Conservation (phyloP, 2,113 vertebrate species). For the Tylochromis polylepis region DNA sequence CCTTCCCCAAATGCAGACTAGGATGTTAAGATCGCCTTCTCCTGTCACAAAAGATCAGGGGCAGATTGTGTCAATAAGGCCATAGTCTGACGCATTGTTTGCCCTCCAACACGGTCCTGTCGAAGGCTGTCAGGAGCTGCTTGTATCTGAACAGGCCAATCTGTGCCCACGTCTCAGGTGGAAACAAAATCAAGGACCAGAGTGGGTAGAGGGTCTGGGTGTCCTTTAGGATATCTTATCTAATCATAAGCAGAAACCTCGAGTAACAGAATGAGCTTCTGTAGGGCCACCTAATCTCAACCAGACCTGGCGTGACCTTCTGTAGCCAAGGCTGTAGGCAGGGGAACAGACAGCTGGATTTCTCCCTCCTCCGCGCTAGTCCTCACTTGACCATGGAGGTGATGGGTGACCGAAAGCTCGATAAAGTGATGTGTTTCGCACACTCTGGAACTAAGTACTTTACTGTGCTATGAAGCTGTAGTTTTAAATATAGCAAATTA, state of each 20-base stretch:
- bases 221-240: slow-evolving; percentile 38
- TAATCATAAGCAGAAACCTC: slow-evolving; percentile 1
- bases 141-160: neutral
- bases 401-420: slow-evolving; percentile 26
- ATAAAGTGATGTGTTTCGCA: slow-evolving; percentile 29
- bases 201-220: neutral
- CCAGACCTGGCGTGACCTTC: slow-evolving; percentile 4
- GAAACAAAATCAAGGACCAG: slow-evolving; percentile 27
- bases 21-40: neutral
- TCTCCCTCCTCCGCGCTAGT: slow-evolving; percentile 16
- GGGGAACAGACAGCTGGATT: slow-evolving; percentile 7
- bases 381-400: slow-evolving; percentile 28
- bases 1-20: neutral
- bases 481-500: neutral
- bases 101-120: neutral
- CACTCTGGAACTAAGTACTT: neutral
- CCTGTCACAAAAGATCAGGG: slow-evolving; percentile 28
- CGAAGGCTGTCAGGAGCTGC: slow-evolving; percentile 18
- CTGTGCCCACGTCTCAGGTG: slow-evolving; percentile 38
- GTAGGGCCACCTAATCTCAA: slow-evolving; percentile 27
- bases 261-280: neutral
- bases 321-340: slow-evolving; percentile 7
- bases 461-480: neutral
- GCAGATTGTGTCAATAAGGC: slow-evolving; percentile 6
- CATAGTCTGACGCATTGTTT: neutral